Percentiles rank a stretch among this genome's conserved stretches.
phyloP scores from a whole-genome alignment of 2,113 vertebrate genomes.

The Neofelis nebulosa region DNA sequence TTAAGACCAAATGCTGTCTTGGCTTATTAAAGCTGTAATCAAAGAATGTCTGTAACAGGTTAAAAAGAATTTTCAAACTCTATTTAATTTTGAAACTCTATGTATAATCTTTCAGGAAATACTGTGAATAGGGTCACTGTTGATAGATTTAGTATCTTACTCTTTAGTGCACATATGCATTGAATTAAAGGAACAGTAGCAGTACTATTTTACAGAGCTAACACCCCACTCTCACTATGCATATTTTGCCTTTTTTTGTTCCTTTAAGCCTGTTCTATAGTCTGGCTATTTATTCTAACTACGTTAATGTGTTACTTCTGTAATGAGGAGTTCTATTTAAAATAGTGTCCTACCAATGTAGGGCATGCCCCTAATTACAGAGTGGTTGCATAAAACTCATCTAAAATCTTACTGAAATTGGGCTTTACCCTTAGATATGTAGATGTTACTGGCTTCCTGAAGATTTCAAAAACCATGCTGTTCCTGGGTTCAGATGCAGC shows the following conservation, averaged over 20 bases:
- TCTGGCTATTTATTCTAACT: background rate
- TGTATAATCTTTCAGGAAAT: constrained; percentile 54
- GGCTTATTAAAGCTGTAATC: constrained; percentile 21
- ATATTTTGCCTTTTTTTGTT: constrained; percentile 9
- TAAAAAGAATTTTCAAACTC: constrained; percentile 47
- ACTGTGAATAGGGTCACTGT: constrained; percentile 5
- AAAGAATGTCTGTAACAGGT: constrained; percentile 23
- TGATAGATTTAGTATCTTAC: constrained; percentile 40
- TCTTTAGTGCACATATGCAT: constrained; percentile 7
- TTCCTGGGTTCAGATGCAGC: background rate
- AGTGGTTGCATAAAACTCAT: background rate
- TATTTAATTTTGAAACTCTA: constrained; percentile 46
- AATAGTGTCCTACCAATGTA: background rate
- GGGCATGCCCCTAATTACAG: background rate
- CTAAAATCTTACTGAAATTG: background rate
- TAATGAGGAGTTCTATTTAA: background rate
- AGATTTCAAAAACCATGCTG: background rate
- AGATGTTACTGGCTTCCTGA: background rate
- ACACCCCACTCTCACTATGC: background rate
- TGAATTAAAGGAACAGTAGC: constrained; percentile 47
- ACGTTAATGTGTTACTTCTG: background rate
- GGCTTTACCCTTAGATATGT: background rate
- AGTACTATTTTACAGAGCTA: constrained; percentile 12
- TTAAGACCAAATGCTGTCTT: background rate
- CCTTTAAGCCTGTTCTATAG: background rate